These are phyloP conservation scores for Halcyon leucocephala DNA, from an alignment of 2,797 vertebrate genomes.

Conservation along the genomic window DNA sequence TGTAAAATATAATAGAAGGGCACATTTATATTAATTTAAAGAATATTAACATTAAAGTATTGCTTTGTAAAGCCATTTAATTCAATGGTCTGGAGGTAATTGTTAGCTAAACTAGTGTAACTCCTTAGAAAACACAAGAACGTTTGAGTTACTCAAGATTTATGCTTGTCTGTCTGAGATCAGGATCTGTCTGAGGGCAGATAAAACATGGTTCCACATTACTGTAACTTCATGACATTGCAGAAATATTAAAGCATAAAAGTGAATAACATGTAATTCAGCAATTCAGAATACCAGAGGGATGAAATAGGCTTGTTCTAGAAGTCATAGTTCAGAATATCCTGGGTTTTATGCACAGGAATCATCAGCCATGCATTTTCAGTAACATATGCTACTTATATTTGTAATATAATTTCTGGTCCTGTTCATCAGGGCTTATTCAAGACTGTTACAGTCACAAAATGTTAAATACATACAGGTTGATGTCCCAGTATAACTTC, in stretches of 20 bases:
- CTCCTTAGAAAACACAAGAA: background rate
- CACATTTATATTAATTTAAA: background rate
- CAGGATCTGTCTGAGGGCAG: background rate
- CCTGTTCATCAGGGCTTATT: background rate
- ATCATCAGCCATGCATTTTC: background rate
- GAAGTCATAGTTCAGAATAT: background rate
- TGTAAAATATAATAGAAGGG: background rate
- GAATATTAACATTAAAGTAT: background rate
- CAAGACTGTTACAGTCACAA: background rate
- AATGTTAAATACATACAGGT: background rate
- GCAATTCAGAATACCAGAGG: background rate
- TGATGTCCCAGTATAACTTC: background rate
- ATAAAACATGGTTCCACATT: background rate
- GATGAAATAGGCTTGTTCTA: background rate
- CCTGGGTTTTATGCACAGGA: background rate
- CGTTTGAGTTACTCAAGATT: background rate
- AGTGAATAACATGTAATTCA: background rate
- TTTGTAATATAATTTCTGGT: background rate
- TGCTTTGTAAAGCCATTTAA: background rate
- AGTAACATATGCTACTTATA: accelerated
- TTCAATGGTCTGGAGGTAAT: background rate
- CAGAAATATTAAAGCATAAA: background rate
- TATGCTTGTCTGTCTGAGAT: background rate
- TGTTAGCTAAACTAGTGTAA: background rate
- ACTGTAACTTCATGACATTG: background rate